Conservation (phyloP, 2,113 vertebrate species). For the Forbesichthys agassizii region DNA sequence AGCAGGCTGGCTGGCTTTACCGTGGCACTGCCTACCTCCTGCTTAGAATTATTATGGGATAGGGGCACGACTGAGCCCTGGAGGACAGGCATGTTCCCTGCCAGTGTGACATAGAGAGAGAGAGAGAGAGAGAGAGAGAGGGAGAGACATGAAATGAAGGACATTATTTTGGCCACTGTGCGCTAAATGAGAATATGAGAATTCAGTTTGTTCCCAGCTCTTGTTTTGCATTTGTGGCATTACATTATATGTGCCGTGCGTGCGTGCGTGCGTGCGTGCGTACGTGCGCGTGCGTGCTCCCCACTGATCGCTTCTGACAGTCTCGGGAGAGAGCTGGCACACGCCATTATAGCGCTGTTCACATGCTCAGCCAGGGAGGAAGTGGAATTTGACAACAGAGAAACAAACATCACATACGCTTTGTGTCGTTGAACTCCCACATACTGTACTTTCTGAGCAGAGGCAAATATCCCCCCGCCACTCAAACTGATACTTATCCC, state of each 20-base stretch:
- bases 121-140: conserved; percentile 4
- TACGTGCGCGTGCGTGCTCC: neutral
- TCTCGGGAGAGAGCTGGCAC: conserved; percentile 29
- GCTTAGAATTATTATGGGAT: conserved; percentile 32
- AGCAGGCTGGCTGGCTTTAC: conserved; percentile 52
- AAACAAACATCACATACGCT: conserved; percentile 39
- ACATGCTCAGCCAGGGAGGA: conserved; percentile 9
- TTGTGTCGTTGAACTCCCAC: conserved; percentile 28
- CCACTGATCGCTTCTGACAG: conserved; percentile 30
- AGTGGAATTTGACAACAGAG: conserved; percentile 25
- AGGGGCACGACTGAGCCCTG: conserved; percentile 24
- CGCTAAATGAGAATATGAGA: conserved; percentile 20
- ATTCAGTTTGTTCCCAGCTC: conserved; percentile 25
- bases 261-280: too few species aligned
- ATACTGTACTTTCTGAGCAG: conserved; percentile 35
- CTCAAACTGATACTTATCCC: conserved; percentile 46
- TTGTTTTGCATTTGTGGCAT: conserved; percentile 18
- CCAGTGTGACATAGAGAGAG: neutral
- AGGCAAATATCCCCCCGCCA: conserved; percentile 26
- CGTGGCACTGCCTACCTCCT: conserved; percentile 56
- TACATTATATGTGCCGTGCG: neutral
- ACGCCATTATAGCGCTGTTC: conserved; percentile 28
- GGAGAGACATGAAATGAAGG: neutral
- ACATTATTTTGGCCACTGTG: conserved; percentile 10
- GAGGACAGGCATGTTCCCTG: too few species aligned